A percentile compares a stretch with the other conserved stretches of the same genome.
phyloP scores from a whole-genome alignment of 1,140 invertebrate genomes.

The Monomorium pharaonis region DNA sequence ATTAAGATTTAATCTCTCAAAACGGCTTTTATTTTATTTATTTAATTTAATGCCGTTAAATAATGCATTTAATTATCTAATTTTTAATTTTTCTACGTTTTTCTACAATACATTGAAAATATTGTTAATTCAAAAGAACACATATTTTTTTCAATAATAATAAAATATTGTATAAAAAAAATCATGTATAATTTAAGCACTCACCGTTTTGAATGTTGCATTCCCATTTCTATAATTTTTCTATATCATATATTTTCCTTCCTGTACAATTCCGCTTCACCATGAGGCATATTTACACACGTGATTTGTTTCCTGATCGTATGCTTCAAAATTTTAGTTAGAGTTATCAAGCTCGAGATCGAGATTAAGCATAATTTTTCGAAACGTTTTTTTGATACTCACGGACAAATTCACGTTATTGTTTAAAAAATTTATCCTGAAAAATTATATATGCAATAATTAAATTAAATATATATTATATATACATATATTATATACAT shows the following conservation, averaged over 20 bases:
- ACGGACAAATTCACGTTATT: conserved; percentile 10
- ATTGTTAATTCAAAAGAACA: background rate
- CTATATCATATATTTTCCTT: background rate
- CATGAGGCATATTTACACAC: conserved; percentile 45
- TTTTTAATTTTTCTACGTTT: conserved; percentile 35
- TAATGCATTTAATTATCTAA: background rate
- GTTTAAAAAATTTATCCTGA: background rate
- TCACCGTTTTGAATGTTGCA: conserved; percentile 48
- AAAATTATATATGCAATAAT: background rate
- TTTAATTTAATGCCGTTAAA: background rate
- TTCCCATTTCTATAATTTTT: conserved; percentile 23
- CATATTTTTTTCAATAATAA: background rate
- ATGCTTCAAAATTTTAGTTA: conserved; percentile 8
- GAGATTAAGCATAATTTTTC: conserved; percentile 30
- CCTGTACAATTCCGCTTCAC: background rate
- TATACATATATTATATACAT: background rate
- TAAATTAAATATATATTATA: background rate
- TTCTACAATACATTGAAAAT: background rate
- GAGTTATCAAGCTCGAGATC: background rate
- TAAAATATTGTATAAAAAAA: background rate
- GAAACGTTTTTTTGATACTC: background rate
- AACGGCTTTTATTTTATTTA: conserved; percentile 8
- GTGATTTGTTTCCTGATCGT: conserved; percentile 35
- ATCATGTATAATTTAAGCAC: conserved; percentile 13
- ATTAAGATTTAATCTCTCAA: background rate